Base-by-base conservation (phyloP, 2,113 vertebrate species). In the Probosciger aterrimus region DNA sequence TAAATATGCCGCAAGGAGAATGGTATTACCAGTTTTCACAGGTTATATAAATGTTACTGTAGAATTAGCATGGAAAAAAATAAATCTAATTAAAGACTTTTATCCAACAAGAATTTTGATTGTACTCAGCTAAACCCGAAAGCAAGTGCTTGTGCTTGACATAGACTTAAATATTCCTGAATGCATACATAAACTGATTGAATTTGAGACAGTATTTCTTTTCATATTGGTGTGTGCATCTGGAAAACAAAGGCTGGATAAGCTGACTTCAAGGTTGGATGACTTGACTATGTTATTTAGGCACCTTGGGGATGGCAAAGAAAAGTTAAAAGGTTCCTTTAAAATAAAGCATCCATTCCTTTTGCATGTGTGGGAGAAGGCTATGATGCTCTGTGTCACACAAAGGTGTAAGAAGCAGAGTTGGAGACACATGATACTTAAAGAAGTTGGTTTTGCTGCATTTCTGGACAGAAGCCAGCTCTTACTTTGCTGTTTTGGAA, bases 41-140 rank as follows among this genome's bases (percentile, higher is more conserved):
- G 63, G 59, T 92, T 90, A 86, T 68, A 82, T 67, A 78, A 82
- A 79, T 39, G 50, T 35, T 90, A 68, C 55, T 7, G 46, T 71
- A 86, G 88, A 90, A 84, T 85, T 82, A 74, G 25, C 37, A 49
- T 35, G 50, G 59, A 20, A 43, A 74, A 84, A 97, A 86, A 91
- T 63, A 59, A 95, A 93, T 69, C 73, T 77, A 94, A 94, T 94
- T 93, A 90, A 95, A 88, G 79, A 62, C 69, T n/a, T 84, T 20
- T 70, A 93, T 79, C 74, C 93, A 80, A 91, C 80, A 85, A 90
- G 70, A 75, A 60, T 88, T 90, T 92, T 93, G 77, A 92, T 82
- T 94, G 77, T 82, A 67, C 84, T 87, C 75, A 78, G 87, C 53
- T 94, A 80, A 86, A 88, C 62, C 46, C 84, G 85, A 86, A 90